Evolutionary conservation across 2,113 vertebrate genomes (phyloP).

Genomic region (Brachyhypopomus occidentalis): DNA sequence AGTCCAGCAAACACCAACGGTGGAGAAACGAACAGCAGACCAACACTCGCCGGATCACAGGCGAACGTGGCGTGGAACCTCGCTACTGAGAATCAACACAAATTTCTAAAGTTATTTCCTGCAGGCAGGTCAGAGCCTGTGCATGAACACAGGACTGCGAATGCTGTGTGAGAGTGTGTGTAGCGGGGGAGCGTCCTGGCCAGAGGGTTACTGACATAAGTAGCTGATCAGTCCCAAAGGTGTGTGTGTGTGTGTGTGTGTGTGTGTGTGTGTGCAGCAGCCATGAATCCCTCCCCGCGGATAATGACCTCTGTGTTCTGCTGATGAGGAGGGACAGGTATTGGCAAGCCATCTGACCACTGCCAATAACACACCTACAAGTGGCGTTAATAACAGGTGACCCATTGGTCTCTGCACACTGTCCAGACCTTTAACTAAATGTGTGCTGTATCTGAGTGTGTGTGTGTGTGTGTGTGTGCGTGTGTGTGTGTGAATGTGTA

Average conservation of each 20-base stretch:
- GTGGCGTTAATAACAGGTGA: slow-evolving; percentile 70
- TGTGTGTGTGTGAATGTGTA: slow-evolving; percentile 1
- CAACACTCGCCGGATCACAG: not conserved
- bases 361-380: slow-evolving; percentile 69
- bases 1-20: not conserved
- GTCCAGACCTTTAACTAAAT: slow-evolving; percentile 29
- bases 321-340: slow-evolving; percentile 69
- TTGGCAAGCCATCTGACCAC: slow-evolving; percentile 66
- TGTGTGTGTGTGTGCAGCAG: slow-evolving; percentile 13
- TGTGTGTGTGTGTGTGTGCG: not conserved
- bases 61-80: not conserved
- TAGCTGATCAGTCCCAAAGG: slow-evolving; percentile 66
- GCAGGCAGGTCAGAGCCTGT: slow-evolving; percentile 30
- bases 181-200: slow-evolving; percentile 7
- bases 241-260: slow-evolving; percentile 43
- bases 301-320: slow-evolving; percentile 72
- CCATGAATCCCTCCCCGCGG: slow-evolving; percentile 57
- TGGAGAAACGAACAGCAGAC: not conserved
- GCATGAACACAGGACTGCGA: not conserved
- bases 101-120: slow-evolving; percentile 30
- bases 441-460: not conserved
- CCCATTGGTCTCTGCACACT: slow-evolving; percentile 53
- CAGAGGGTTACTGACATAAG: slow-evolving; percentile 63
- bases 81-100: slow-evolving; percentile 15
- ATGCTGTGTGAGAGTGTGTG: not conserved